Conservation (phyloP, 2,888 invertebrate genomes). For the Helobdella robusta region DNA sequence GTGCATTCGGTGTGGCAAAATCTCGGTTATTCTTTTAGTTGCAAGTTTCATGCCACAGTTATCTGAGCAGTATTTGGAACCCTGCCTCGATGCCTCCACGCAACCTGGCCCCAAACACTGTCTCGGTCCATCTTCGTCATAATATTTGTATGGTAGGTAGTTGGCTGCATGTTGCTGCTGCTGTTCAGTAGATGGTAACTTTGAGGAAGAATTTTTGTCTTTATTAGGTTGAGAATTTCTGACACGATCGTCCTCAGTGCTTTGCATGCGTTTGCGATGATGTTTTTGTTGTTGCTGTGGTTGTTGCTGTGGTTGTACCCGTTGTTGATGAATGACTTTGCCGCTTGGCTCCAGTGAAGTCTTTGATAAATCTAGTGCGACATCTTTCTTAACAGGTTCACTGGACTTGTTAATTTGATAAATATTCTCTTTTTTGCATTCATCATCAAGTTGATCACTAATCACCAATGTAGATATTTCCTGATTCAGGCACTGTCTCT, state of each 20-base stretch:
- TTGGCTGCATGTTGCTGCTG: neutral
- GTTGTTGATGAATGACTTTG: no score
- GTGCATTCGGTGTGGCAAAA: conserved; percentile 81
- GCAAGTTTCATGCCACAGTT: conserved; percentile 82
- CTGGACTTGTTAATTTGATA: no score
- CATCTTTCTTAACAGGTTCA: no score
- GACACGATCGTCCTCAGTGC: conserved; percentile 10
- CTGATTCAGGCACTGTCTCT: conserved; percentile 47
- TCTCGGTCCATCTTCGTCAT: conserved; percentile 49
- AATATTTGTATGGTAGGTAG: neutral
- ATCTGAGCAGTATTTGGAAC: conserved; percentile 86
- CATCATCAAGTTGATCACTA: neutral
- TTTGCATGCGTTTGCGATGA: neutral
- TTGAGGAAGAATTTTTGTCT: neutral
- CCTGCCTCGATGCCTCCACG: conserved; percentile 63
- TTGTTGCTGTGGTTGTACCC: no score
- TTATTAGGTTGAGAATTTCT: neutral
- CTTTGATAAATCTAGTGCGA: no score
- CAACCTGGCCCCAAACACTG: conserved; percentile 91
- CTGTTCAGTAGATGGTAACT: conserved; percentile 38
- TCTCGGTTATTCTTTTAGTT: conserved; percentile 60
- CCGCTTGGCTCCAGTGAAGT: no score
- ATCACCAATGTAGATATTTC: neutral
- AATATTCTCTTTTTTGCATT: no score
- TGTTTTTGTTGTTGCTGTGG: conserved; percentile 13